Conservation (phyloP, 2,888 invertebrate species). For the Diogma glabrata region DNA sequence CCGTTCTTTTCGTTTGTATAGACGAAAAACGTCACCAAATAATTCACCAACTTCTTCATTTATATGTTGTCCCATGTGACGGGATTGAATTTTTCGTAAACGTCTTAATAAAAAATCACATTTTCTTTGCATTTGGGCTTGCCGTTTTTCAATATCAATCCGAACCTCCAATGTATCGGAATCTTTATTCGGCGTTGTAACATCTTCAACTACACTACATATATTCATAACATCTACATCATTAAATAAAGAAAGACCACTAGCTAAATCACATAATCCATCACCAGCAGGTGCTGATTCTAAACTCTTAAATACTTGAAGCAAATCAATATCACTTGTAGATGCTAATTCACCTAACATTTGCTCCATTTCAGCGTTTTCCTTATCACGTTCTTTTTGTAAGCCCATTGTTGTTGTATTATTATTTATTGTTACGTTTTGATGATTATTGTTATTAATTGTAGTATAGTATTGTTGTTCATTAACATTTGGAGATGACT, state of each 20-base stretch:
- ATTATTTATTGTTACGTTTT: slow-evolving; percentile 38
- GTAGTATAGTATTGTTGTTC: slow-evolving; percentile 2
- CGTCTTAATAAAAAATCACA: slow-evolving; percentile 62
- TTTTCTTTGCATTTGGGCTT: slow-evolving; percentile 49
- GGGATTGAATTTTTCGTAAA: slow-evolving; percentile 62
- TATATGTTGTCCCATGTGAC: slow-evolving; percentile 62
- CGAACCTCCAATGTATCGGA: slow-evolving; percentile 24
- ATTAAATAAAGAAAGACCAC: slow-evolving; percentile 24
- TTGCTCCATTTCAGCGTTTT: slow-evolving; percentile 53
- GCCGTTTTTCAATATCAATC: slow-evolving; percentile 28
- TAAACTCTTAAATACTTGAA: slow-evolving; percentile 66
- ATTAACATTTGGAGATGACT: not conserved
- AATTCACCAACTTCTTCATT: slow-evolving; percentile 69
- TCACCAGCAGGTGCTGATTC: slow-evolving; percentile 36
- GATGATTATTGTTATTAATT: not conserved
- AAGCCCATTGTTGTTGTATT: slow-evolving; percentile 46
- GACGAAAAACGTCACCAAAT: slow-evolving; percentile 58
- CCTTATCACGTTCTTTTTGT: slow-evolving; percentile 44
- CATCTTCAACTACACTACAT: slow-evolving; percentile 16
- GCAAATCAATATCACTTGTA: slow-evolving; percentile 50
- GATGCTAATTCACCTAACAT: slow-evolving; percentile 47
- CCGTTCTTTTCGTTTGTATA: slow-evolving; percentile 19
- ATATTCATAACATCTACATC: slow-evolving; percentile 21
- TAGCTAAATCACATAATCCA: slow-evolving; percentile 31
- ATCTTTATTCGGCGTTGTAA: slow-evolving; percentile 14